Evolutionary conservation across 2,113 vertebrate species (phyloP).

Genomic region (Girardinichthys multiradiatus): DNA sequence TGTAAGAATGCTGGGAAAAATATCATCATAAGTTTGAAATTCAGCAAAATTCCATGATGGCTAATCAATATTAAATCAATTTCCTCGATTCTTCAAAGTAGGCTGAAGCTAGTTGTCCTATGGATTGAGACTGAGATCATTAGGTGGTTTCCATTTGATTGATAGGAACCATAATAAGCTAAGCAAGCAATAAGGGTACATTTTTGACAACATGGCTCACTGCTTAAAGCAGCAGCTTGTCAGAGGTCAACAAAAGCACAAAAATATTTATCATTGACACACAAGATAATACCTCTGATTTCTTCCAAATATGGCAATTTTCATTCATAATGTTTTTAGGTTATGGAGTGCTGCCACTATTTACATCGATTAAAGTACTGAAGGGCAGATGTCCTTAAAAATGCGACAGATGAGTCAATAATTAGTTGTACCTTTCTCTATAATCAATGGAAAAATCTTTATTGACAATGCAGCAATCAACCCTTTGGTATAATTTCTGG

Average conservation of each 20-base stretch:
- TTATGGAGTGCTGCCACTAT: not conserved
- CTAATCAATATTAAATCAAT: no score
- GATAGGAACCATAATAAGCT: not conserved
- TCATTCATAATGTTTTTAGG: not conserved
- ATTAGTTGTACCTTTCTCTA: no score
- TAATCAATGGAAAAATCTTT: not conserved
- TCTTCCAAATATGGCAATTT: not conserved
- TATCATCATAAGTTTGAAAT: no score
- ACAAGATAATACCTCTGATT: not conserved
- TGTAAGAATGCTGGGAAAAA: no score
- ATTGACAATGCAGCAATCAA: not conserved
- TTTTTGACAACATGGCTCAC: no score
- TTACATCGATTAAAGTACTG: not conserved
- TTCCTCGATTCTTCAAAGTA: no score
- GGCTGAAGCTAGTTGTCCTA: not conserved
- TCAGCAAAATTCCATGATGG: no score
- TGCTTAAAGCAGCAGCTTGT: not conserved
- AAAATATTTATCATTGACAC: not conserved
- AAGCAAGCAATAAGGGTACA: not conserved
- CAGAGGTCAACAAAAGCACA: not conserved
- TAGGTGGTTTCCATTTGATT: not conserved
- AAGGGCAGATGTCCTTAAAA: not conserved
- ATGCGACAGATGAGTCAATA: not conserved
- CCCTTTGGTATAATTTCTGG: not conserved
- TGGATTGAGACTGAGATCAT: conserved; percentile 3